A percentile compares a stretch with the other conserved stretches of the same genome.
Evolutionary conservation across 2,113 vertebrate species (phyloP).

Genomic region (Telmatochromis sp.): DNA sequence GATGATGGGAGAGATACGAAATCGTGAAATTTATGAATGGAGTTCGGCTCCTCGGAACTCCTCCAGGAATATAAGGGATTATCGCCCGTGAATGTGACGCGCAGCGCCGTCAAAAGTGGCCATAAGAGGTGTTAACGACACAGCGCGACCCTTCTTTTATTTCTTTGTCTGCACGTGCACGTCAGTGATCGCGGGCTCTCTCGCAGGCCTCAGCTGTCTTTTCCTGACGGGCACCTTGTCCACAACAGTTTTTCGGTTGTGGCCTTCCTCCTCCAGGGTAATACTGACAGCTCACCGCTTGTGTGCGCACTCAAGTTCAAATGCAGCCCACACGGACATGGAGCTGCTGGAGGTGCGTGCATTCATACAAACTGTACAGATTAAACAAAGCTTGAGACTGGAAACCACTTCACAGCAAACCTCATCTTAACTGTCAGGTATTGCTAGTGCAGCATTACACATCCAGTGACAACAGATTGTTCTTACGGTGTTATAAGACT

Average conservation of each 20-base stretch:
- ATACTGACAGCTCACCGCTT: conserved; percentile 22
- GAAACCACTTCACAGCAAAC: not conserved
- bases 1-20: not conserved
- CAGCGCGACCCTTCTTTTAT: not conserved
- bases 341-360: not conserved
- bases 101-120: not conserved
- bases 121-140: not conserved
- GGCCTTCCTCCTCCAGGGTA: conserved; percentile 26
- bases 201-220: conserved; percentile 17
- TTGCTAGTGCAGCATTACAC: not conserved
- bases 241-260: not conserved
- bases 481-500: not conserved
- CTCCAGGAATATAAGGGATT: not conserved
- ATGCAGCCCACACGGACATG: not conserved
- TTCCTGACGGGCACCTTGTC: conserved; percentile 9
- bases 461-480: not conserved
- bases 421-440: not conserved
- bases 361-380: not conserved
- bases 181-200: not conserved
- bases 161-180: not conserved
- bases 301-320: conserved; percentile 33
- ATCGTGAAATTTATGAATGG: not conserved
- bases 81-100: not conserved
- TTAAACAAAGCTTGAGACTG: not conserved
- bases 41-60: not conserved